A percentile compares a stretch with the other conserved stretches of the same genome.
phyloP scores from a whole-genome alignment of 2,113 vertebrate species.

The Otolemur garnettii region DNA sequence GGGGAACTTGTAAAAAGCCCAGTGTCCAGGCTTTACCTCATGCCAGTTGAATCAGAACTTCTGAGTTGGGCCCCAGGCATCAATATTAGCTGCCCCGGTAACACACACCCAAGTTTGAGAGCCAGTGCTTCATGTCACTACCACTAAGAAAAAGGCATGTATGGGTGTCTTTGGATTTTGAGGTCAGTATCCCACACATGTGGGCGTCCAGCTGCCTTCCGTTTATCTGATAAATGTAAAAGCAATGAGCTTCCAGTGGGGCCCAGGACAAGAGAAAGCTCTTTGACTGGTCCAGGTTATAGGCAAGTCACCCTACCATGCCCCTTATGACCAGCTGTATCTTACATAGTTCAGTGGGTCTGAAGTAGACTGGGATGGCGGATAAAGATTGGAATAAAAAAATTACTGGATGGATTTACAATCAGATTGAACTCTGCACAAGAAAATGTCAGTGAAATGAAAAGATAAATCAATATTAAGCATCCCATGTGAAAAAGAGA shows the following conservation, averaged over 20 bases:
- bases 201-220: background rate
- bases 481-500: background rate
- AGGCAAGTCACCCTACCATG: background rate
- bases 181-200: background rate
- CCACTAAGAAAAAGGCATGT: background rate
- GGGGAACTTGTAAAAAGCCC: background rate
- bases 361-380: background rate
- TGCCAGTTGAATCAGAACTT: background rate
- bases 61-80: background rate
- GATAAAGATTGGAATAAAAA: constrained; percentile 9
- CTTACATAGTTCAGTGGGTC: background rate
- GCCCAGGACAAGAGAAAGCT: background rate
- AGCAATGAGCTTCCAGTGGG: background rate
- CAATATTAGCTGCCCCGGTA: background rate
- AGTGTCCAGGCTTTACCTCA: background rate
- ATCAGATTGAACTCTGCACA: background rate
- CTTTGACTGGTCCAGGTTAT: background rate
- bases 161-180: background rate
- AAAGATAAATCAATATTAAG: background rate
- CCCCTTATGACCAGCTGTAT: background rate
- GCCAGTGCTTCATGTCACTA: background rate
- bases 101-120: constrained; percentile 21
- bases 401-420: background rate
- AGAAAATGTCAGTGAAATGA: background rate
- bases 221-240: background rate